Percentiles rank a stretch among this genome's conserved stretches.
Conservation (phyloP, 2,888 invertebrate genomes). For the Napeogenes sylphis region DNA sequence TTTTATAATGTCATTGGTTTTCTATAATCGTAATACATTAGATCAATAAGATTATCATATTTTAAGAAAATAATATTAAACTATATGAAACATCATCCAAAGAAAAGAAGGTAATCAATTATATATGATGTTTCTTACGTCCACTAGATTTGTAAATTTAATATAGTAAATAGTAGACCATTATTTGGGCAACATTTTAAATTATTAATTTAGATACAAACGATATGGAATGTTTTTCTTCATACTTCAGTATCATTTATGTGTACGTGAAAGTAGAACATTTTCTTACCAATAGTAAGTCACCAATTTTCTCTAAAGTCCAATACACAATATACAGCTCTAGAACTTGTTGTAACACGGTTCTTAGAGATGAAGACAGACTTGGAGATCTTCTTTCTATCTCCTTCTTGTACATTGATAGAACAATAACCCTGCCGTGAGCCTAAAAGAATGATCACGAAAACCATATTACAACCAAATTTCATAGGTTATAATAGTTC, state of each 20-base stretch:
- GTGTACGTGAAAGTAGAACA: neutral
- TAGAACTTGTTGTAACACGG: constrained; percentile 82
- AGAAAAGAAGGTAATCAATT: too few species aligned
- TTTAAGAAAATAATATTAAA: too few species aligned
- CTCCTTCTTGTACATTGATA: constrained; percentile 81
- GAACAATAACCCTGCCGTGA: constrained; percentile 88
- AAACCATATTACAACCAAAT: neutral
- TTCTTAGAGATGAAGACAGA: constrained; percentile 79
- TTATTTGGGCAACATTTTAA: too few species aligned
- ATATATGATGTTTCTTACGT: too few species aligned
- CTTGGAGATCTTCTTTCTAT: constrained; percentile 61
- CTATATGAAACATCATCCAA: too few species aligned
- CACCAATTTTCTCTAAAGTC: constrained; percentile 84
- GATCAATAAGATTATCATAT: too few species aligned
- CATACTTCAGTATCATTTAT: neutral
- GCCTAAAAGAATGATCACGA: constrained; percentile 41
- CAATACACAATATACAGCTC: constrained; percentile 87
- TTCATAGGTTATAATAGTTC: too few species aligned
- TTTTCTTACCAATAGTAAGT: constrained; percentile 84
- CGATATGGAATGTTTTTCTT: neutral
- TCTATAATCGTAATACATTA: too few species aligned
- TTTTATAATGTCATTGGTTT: too few species aligned
- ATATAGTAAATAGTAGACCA: too few species aligned
- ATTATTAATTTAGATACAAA: too few species aligned
- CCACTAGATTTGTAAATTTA: too few species aligned